Base-by-base conservation (phyloP, 2,797 vertebrate species). In the Ptychobarbus kaznakovi region DNA sequence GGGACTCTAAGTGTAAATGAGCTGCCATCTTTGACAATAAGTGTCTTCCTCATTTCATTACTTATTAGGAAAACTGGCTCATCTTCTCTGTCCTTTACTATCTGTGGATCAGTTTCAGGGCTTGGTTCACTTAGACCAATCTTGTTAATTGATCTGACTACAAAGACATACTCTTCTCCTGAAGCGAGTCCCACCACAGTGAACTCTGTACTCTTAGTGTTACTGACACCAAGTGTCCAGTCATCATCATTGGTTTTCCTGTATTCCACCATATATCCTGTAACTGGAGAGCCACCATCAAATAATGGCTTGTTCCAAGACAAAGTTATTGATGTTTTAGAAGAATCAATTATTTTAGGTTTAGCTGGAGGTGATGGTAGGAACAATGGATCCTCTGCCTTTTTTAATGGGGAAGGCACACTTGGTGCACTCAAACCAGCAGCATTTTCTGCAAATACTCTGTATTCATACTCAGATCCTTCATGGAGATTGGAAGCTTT, bases 401-500 rank as follows among this genome's bases (percentile, higher is more conserved):
- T 93, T 74, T 96, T 93, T 56, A 99, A 90, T 80, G 96, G 93
- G 83, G 96, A 96, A 20, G 96, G 93, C 65, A 95, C 92, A 95
- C 98, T 99, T 79, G 98, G 96, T 90, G 95, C 96, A 95, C 98
- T 98, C 75, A 98, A 92, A 76, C 98, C 98, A 88, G 96, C 98
- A 91, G 95, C 94, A 90, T 99, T 99, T 93, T 99, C 98, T 89
- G 98, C 97, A 95, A 96, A 97, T 88, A 99, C 98, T 75, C 97
- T 96, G 88, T 97, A 99, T 91, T 99, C 97, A 94, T 99, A 99
- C 90, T 99, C 98, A 86, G 96, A 97, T 89, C 97, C 97, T 86
- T 97, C 95, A 66, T 96, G 96, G n/a, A 99, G 95, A 89, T 97
- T 96, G 10, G 96, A 93, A 76, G 97, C 97, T 93, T 99, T 99